These are phyloP conservation scores for Benthosema pterotum DNA, from an alignment of 2,797 vertebrate species.

Conservation along the genomic window DNA sequence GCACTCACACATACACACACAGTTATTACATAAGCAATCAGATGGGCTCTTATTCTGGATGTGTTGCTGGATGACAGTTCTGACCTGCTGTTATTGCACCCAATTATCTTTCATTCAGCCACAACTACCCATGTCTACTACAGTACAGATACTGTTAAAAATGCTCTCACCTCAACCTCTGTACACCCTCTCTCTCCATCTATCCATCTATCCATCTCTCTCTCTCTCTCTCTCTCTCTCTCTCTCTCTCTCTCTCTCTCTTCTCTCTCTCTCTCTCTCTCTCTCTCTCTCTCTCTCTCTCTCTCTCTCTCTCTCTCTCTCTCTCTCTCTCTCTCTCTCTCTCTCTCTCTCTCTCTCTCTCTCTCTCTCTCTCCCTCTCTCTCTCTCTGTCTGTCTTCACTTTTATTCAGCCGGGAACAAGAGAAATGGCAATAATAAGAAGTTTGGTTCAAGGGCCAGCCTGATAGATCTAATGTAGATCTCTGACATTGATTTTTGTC, in stretches of 20 bases:
- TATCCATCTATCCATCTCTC: no score
- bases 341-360: constrained; percentile 9
- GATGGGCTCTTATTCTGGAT: constrained; percentile 7
- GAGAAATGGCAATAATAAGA: background rate
- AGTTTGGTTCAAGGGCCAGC: constrained; percentile 12
- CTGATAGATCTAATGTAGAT: constrained; percentile 64
- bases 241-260: background rate
- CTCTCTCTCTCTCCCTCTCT: constrained; percentile 16
- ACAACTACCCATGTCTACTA: constrained; percentile 6
- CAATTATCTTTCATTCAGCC: constrained; percentile 15
- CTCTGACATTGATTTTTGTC: constrained; percentile 76
- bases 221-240: background rate
- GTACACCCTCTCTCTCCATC: no score
- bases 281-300: background rate
- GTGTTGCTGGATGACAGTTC: constrained; percentile 12
- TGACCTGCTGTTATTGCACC: background rate
- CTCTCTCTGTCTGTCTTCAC: background rate
- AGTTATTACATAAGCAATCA: constrained; percentile 29
- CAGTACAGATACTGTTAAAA: constrained; percentile 1
- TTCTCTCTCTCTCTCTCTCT: background rate
- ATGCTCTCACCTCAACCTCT: background rate
- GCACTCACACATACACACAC: constrained; percentile 17
- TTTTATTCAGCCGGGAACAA: background rate
- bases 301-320: background rate
- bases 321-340: constrained; percentile 1